phyloP scores from a whole-genome alignment of 2,797 vertebrate genomes.

The Danionella dracula region DNA sequence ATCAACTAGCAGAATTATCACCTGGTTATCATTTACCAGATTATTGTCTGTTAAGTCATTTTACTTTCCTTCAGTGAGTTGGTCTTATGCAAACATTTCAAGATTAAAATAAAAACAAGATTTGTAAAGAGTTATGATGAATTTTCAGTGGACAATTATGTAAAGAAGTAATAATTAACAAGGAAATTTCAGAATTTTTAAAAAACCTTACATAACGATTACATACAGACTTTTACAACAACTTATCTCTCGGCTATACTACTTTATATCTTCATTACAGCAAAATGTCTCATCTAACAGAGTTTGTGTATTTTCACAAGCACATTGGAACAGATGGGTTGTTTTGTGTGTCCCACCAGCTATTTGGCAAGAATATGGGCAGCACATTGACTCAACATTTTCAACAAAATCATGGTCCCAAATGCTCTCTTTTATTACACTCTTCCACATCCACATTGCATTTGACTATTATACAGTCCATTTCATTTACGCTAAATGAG shows the following conservation, averaged over 20 bases:
- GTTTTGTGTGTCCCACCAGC: slow-evolving; percentile 18
- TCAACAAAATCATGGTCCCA: slow-evolving; percentile 22
- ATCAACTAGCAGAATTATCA: background rate
- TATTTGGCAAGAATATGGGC: slow-evolving; percentile 19
- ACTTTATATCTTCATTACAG: background rate
- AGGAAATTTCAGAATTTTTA: too few relatives aligned
- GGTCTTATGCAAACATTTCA: background rate
- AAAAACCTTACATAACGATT: too few relatives aligned
- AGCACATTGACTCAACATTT: slow-evolving; percentile 21
- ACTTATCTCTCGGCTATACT: too few relatives aligned
- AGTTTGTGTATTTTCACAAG: background rate
- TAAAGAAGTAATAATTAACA: too few relatives aligned
- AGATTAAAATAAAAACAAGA: too few relatives aligned
- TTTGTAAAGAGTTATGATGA: too few relatives aligned
- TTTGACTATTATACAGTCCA: slow-evolving; percentile 1
- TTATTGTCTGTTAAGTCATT: background rate
- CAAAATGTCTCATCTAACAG: slow-evolving; percentile 4
- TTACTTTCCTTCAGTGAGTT: background rate
- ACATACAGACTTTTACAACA: too few relatives aligned
- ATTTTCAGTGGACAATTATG: too few relatives aligned
- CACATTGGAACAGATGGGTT: slow-evolving; percentile 20
- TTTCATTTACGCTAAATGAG: slow-evolving; percentile 21
- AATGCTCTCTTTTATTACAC: slow-evolving; percentile 7
- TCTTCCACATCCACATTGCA: slow-evolving; percentile 12
- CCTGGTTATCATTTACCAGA: background rate